Evolutionary conservation across 2,113 vertebrate species (phyloP).

Genomic region (Chroicocephalus ridibundus): DNA sequence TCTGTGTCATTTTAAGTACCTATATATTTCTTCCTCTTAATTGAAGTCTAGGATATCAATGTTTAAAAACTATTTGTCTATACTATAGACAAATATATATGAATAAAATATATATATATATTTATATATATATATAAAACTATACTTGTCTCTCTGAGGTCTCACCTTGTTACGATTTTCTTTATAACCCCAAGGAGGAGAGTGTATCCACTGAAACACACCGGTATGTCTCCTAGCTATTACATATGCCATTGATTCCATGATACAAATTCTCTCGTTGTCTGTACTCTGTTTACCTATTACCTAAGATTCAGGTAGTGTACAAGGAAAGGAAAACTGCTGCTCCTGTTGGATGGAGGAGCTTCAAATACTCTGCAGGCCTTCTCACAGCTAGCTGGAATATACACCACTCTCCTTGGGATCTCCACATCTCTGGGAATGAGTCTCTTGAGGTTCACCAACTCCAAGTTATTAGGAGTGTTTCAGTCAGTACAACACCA

Average conservation of each 20-base stretch:
- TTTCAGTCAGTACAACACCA: not conserved
- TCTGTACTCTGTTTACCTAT: not conserved
- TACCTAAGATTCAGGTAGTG: not conserved
- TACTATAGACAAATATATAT: no score
- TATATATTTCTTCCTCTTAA: not conserved
- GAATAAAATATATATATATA: no score
- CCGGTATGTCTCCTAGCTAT: not conserved
- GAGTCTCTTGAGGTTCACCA: not conserved
- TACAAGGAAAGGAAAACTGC: not conserved
- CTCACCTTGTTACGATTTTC: not conserved
- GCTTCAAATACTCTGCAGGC: not conserved
- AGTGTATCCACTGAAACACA: not conserved
- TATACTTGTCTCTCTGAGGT: not conserved
- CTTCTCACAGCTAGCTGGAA: not conserved
- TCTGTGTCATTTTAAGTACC: not conserved
- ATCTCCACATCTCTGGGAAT: not conserved
- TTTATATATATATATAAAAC: no score
- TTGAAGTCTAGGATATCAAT: not conserved
- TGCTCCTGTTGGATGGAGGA: not conserved
- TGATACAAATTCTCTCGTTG: not conserved
- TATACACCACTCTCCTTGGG: not conserved
- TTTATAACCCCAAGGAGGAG: not conserved
- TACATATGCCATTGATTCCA: not conserved
- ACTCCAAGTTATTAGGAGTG: not conserved
- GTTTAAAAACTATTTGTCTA: not conserved